Conservation (phyloP, 2,113 vertebrate species). For the Myodes glareolus region DNA sequence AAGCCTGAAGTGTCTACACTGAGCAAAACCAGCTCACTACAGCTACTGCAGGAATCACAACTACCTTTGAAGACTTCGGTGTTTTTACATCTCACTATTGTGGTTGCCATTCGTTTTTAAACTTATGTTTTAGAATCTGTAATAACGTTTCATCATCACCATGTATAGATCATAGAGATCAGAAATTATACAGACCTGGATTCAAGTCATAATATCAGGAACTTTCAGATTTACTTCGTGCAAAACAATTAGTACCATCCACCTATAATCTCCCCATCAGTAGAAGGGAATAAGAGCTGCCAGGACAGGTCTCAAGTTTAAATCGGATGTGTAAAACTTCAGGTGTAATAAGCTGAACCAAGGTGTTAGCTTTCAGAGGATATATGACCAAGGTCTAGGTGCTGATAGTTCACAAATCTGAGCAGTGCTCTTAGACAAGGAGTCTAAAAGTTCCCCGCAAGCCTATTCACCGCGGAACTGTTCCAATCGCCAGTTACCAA, state of each 20-base stretch:
- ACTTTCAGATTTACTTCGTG: slow-evolving; percentile 19
- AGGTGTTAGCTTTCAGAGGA: slow-evolving; percentile 46
- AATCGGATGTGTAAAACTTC: background rate
- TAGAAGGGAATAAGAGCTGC: background rate
- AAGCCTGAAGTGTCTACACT: background rate
- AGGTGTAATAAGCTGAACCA: background rate
- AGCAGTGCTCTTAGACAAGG: background rate
- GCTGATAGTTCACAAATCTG: background rate
- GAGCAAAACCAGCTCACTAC: slow-evolving; percentile 12
- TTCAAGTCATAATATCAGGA: background rate
- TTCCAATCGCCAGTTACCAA: slow-evolving; percentile 10
- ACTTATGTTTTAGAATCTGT: background rate
- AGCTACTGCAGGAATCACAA: background rate
- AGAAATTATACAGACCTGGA: background rate
- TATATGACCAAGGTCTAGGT: background rate
- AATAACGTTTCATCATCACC: background rate
- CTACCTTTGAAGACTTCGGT: background rate
- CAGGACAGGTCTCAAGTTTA: background rate
- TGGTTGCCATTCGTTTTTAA: background rate
- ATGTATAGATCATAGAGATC: background rate
- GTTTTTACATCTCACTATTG: background rate
- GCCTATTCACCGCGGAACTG: background rate
- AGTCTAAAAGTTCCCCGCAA: background rate
- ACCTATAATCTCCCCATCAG: background rate
- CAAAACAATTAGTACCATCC: background rate